phyloP scores from a whole-genome alignment of 2,113 vertebrate species.

The Nerophis lumbriciformis region DNA sequence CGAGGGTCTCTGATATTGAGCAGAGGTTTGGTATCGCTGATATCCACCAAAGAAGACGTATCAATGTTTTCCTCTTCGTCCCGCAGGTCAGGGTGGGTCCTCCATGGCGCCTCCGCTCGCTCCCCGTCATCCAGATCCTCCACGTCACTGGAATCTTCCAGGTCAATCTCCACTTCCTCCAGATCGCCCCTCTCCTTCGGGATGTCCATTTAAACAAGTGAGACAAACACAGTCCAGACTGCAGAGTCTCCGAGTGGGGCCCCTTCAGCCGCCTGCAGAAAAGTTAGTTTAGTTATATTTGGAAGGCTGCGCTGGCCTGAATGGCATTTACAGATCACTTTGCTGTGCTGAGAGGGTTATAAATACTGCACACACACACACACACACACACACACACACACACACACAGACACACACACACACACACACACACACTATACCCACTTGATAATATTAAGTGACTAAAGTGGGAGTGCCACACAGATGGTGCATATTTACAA shows the following conservation, averaged over 20 bases:
- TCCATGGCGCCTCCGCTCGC: constrained; percentile 58
- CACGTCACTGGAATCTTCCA: constrained; percentile 55
- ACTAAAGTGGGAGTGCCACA: constrained; percentile 11
- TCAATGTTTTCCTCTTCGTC: constrained; percentile 66
- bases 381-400: constrained; percentile 25
- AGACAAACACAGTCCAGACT: constrained; percentile 16
- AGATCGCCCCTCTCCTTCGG: constrained; percentile 54
- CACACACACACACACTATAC: constrained; percentile 14
- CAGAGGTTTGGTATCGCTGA: constrained; percentile 70
- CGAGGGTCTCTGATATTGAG: constrained; percentile 67
- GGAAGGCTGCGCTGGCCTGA: constrained; percentile 61
- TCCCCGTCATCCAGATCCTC: constrained; percentile 57
- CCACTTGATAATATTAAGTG: not conserved
- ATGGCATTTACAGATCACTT: constrained; percentile 70
- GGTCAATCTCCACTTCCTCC: constrained; percentile 69
- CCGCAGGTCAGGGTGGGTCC: constrained; percentile 38
- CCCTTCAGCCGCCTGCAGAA: constrained; percentile 19
- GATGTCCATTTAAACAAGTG: constrained; percentile 24
- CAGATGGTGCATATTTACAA: not conserved
- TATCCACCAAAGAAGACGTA: constrained; percentile 61
- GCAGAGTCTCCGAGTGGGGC: constrained; percentile 14
- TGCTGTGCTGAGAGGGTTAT: constrained; percentile 46
- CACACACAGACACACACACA: constrained; percentile 28
- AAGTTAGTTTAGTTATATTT: constrained; percentile 61
- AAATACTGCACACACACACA: constrained; percentile 46